These are phyloP conservation scores for Ailuropoda melanoleuca DNA, from an alignment of 2,113 vertebrate genomes.

Conservation along the genomic window DNA sequence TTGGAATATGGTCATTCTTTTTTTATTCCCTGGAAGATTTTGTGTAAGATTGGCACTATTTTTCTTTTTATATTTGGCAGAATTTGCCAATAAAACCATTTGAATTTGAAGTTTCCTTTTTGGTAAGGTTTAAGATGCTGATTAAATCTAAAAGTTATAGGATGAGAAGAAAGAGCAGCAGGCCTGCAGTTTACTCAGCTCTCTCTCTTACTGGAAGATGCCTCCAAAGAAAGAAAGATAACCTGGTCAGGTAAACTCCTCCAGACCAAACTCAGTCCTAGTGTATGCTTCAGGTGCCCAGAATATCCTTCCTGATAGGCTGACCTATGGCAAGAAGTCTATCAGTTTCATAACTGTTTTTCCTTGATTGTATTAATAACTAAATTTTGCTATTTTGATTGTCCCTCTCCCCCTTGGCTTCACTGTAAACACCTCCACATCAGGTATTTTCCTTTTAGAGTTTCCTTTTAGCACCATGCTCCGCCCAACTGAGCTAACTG, in stretches of 20 bases:
- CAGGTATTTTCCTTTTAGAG: neutral
- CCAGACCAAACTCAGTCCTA: neutral
- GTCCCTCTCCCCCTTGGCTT: neutral
- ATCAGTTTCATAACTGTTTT: neutral
- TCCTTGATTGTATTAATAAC: neutral
- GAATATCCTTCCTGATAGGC: neutral
- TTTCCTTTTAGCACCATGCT: neutral
- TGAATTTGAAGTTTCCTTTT: constrained; percentile 23
- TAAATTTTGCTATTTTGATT: neutral
- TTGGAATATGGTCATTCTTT: neutral
- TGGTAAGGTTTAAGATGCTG: neutral
- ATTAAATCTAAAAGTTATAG: constrained; percentile 12
- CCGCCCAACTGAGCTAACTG: neutral
- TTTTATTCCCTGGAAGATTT: neutral
- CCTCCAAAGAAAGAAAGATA: neutral
- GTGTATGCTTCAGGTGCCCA: neutral
- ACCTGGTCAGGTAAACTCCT: neutral
- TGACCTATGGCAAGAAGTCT: neutral
- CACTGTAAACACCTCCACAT: neutral
- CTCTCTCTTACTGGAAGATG: neutral
- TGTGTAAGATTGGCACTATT: neutral
- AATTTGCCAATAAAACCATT: neutral
- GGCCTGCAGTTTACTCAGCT: neutral
- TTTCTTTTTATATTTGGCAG: neutral
- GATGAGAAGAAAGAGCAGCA: neutral